Evolutionary conservation across 1,140 invertebrate genomes (phyloP).

Genomic region (Drosophila malerkotliana): DNA sequence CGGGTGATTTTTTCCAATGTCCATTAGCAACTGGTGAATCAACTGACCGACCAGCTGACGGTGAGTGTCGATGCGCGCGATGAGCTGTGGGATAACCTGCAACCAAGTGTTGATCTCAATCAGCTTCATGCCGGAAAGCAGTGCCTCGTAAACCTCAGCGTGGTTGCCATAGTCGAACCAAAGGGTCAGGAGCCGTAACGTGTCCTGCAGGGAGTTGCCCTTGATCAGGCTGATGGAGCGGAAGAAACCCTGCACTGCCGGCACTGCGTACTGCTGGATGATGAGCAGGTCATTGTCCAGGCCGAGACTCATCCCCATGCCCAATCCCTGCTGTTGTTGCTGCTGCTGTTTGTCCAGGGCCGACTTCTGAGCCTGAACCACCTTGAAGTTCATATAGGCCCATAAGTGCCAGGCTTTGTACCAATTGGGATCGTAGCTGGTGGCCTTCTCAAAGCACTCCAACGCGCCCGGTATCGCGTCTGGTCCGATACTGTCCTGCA

Average conservation of each 20-base stretch:
- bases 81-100: conserved; percentile 99
- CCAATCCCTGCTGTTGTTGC: conserved; percentile 3
- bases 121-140: conserved; percentile 95
- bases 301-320: conserved; percentile 35
- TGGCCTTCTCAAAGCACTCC: conserved; percentile 94
- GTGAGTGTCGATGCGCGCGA: conserved; percentile 98
- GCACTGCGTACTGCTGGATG: conserved; percentile 93
- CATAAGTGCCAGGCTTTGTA: conserved; percentile 99
- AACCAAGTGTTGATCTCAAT: conserved; percentile 99
- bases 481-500: conserved; percentile 90
- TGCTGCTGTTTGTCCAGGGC: conserved; percentile 61
- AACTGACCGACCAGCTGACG: conserved; percentile 93
- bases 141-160: conserved; percentile 96
- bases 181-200: conserved; percentile 94
- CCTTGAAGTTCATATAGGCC: conserved; percentile 99
- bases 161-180: conserved; percentile 98
- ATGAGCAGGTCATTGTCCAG: conserved; percentile 85
- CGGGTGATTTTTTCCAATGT: conserved; percentile 96
- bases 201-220: conserved; percentile 98
- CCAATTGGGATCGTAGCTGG: conserved; percentile 93
- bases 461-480: conserved; percentile 92
- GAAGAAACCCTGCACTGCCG: conserved; percentile 98
- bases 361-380: conserved; percentile 91
- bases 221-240: conserved; percentile 96
- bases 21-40: conserved; percentile 96